Evolutionary conservation across 1,140 invertebrate species (phyloP).

Genomic region (Protaetia brevitarsis): DNA sequence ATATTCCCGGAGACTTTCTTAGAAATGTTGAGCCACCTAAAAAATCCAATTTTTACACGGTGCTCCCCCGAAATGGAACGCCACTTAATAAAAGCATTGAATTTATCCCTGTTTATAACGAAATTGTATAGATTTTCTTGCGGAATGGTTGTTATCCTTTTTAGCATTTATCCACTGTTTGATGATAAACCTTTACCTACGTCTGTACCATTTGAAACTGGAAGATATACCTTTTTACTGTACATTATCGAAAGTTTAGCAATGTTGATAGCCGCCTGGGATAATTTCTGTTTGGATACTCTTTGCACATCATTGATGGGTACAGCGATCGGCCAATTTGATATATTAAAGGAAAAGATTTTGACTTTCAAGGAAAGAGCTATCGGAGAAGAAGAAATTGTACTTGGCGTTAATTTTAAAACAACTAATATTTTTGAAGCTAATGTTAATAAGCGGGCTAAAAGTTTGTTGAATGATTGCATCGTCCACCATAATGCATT

Average conservation of each 20-base stretch:
- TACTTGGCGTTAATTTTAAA: too few relatives aligned
- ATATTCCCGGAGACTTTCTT: slow-evolving; percentile 5
- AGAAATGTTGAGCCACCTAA: neutral
- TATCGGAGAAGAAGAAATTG: too few relatives aligned
- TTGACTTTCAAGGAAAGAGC: neutral
- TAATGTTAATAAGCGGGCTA: neutral
- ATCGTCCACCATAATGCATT: neutral
- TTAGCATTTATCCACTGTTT: slow-evolving; percentile 11
- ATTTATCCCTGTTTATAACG: neutral
- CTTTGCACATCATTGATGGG: slow-evolving; percentile 24
- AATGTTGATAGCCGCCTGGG: slow-evolving; percentile 20
- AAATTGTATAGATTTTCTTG: slow-evolving; percentile 7
- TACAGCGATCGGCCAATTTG: slow-evolving; percentile 27
- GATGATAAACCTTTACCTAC: slow-evolving; percentile 3
- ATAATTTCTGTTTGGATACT: slow-evolving; percentile 30
- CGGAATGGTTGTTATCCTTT: neutral
- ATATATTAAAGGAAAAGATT: slow-evolving; percentile 29
- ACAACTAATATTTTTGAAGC: too few relatives aligned
- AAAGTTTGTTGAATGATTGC: neutral
- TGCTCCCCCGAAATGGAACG: slow-evolving; percentile 8
- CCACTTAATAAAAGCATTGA: neutral
- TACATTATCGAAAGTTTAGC: slow-evolving; percentile 27
- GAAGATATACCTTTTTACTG: slow-evolving; percentile 16
- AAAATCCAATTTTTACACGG: slow-evolving; percentile 21
- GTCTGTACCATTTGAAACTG: slow-evolving; percentile 14